Evolutionary conservation across 2,113 vertebrate species (phyloP).

Genomic region (Laticauda colubrina): DNA sequence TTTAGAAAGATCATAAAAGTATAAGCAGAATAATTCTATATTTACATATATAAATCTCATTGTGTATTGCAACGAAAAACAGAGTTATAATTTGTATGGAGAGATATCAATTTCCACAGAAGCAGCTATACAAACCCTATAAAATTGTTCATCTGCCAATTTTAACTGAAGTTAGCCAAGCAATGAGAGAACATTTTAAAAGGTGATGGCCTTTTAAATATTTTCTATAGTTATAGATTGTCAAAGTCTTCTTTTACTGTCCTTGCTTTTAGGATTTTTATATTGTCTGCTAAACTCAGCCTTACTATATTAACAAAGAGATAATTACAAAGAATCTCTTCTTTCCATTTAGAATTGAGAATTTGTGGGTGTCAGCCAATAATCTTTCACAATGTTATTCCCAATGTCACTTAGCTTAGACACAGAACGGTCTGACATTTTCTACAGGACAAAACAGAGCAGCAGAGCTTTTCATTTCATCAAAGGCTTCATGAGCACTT

Average conservation of each 20-base stretch:
- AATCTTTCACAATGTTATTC: slow-evolving; percentile 41
- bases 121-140: neutral
- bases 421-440: slow-evolving; percentile 21
- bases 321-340: neutral
- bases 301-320: neutral
- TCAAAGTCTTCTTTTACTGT: neutral
- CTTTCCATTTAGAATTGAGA: slow-evolving; percentile 1
- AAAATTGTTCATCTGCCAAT: neutral
- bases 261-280: neutral
- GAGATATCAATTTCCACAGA: neutral
- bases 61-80: neutral
- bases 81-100: neutral
- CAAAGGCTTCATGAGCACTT: slow-evolving; percentile 32
- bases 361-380: slow-evolving; percentile 22
- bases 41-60: neutral
- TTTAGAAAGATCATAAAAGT: neutral
- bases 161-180: neutral
- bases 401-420: slow-evolving; percentile 35
- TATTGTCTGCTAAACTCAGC: neutral
- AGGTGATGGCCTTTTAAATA: neutral
- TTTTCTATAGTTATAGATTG: neutral
- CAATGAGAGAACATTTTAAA: neutral
- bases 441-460: slow-evolving; percentile 31
- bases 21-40: neutral
- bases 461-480: accelerated